Conservation (phyloP, 2,797 vertebrate species). For the Prionace glauca region DNA sequence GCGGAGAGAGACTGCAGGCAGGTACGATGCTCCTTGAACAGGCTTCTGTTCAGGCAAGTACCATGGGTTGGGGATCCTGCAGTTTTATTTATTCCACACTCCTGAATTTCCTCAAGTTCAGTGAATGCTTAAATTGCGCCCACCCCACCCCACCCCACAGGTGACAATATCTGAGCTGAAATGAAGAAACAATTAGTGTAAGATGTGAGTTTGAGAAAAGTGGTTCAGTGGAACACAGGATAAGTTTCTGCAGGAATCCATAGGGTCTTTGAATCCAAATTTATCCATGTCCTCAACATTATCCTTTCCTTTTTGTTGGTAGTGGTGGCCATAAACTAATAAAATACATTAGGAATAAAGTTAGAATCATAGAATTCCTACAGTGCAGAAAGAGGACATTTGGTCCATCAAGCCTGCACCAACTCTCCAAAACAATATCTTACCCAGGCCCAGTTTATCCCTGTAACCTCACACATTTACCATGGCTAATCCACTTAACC, state of each 20-base stretch:
- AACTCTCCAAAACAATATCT: too few relatives aligned
- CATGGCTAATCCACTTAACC: too few relatives aligned
- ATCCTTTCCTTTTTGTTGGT: neutral
- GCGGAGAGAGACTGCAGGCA: neutral
- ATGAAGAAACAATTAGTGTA: neutral
- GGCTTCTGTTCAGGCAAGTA: neutral
- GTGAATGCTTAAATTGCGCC: neutral
- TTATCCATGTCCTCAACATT: neutral
- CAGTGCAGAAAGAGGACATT: too few relatives aligned
- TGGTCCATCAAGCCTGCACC: too few relatives aligned
- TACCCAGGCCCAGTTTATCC: too few relatives aligned
- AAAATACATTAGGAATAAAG: neutral
- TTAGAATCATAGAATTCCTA: neutral
- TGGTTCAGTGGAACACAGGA: neutral
- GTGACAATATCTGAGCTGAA: neutral
- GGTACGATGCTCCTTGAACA: neutral
- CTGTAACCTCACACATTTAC: too few relatives aligned
- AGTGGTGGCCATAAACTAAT: neutral
- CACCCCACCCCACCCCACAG: neutral
- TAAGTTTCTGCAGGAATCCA: neutral
- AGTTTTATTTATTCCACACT: neutral
- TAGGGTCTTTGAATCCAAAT: neutral
- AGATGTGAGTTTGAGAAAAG: neutral
- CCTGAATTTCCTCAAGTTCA: neutral
- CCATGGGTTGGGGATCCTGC: neutral